phyloP scores from a whole-genome alignment of 2,113 vertebrate species.

The Cercopithecus mona region DNA sequence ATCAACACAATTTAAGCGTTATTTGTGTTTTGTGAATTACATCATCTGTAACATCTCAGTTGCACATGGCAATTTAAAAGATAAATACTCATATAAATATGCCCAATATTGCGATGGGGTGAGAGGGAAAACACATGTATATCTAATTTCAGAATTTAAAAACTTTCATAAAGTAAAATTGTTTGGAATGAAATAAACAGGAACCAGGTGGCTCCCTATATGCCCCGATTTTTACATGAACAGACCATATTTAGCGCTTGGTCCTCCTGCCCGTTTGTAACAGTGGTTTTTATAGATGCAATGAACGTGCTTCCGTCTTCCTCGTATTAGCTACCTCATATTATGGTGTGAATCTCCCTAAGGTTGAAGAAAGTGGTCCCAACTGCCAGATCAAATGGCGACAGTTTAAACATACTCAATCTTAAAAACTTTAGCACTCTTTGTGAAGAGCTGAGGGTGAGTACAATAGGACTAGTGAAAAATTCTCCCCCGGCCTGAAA shows the following conservation, averaged over 20 bases:
- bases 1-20: slow-evolving; percentile 52
- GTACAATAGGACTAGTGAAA: no score
- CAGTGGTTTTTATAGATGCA: background rate
- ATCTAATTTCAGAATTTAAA: slow-evolving; percentile 54
- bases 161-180: background rate
- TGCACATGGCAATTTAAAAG: slow-evolving; percentile 34
- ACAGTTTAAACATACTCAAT: background rate
- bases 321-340: rapidly evolving
- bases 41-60: slow-evolving; percentile 62
- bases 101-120: background rate
- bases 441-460: background rate
- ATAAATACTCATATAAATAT: slow-evolving; percentile 64
- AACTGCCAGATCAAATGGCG: background rate
- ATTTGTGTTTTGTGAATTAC: slow-evolving; percentile 60
- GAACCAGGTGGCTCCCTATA: background rate
- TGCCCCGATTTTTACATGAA: background rate
- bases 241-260: background rate
- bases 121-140: background rate
- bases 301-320: background rate
- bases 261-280: background rate
- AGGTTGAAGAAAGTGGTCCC: background rate
- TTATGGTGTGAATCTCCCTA: background rate
- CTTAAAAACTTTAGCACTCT: background rate
- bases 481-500: no score
- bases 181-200: slow-evolving; percentile 24